Conservation (phyloP, 2,113 vertebrate genomes). For the Brachirus orientalis region DNA sequence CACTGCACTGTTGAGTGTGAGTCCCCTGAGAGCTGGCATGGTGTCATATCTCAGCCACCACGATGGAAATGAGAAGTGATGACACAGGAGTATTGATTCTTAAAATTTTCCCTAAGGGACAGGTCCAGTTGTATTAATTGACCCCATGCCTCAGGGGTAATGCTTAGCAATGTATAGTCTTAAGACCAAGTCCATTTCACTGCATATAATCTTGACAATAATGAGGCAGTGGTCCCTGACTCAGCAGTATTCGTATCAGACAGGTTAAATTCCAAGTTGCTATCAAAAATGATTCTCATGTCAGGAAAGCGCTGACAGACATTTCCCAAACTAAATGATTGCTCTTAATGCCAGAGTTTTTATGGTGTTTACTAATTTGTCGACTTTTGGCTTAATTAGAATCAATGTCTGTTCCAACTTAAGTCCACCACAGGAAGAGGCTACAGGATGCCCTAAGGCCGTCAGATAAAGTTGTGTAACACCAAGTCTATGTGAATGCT, state of each 20-base stretch:
- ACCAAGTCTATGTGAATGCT: not conserved
- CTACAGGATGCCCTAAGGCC: not conserved
- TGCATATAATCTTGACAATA: constrained; percentile 70
- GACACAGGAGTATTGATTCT: constrained; percentile 73
- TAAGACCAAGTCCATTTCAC: constrained; percentile 24
- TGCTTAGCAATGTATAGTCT: constrained; percentile 66
- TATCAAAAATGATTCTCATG: constrained; percentile 38
- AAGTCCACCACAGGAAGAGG: not conserved
- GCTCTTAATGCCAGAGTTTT: not conserved
- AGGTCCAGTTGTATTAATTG: constrained; percentile 65
- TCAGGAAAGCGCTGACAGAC: constrained; percentile 59
- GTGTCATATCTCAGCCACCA: constrained; percentile 53
- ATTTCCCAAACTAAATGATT: constrained; percentile 28
- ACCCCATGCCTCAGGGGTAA: constrained; percentile 60
- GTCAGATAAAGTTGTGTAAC: not conserved
- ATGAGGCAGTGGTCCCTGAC: constrained; percentile 65
- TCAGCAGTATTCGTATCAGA: constrained; percentile 74
- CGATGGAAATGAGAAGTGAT: constrained; percentile 72
- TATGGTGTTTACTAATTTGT: constrained; percentile 12
- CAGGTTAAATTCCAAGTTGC: constrained; percentile 35
- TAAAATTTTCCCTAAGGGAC: constrained; percentile 66
- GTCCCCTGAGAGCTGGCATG: constrained; percentile 27
- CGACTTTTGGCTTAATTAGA: constrained; percentile 13
- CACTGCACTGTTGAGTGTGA: constrained; percentile 14
- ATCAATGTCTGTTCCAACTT: not conserved